Conservation (phyloP, 2,797 vertebrate genomes). For the Lithobates pipiens region DNA sequence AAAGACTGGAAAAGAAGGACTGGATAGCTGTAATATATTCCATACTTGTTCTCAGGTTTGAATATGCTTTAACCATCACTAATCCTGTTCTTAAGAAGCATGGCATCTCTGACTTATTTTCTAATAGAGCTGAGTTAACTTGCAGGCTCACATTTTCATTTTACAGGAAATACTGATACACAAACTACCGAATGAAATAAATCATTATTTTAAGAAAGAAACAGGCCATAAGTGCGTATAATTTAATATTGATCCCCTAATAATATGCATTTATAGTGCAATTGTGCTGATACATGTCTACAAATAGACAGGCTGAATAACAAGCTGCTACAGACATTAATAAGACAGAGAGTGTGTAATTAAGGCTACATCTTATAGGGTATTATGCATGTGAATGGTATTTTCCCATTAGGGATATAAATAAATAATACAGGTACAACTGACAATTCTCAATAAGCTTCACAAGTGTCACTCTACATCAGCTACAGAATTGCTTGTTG, state of each 20-base stretch:
- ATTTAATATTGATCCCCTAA: slow-evolving; percentile 48
- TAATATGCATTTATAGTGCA: slow-evolving; percentile 45
- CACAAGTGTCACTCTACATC: slow-evolving; percentile 36
- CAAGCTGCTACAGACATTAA: slow-evolving; percentile 31
- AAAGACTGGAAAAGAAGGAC: not conserved
- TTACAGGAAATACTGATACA: not conserved
- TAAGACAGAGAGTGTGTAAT: slow-evolving; percentile 31
- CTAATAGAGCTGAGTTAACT: not conserved
- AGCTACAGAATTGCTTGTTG: slow-evolving; percentile 8
- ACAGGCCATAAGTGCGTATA: slow-evolving; percentile 12
- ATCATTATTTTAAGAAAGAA: not conserved
- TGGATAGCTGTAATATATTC: no score
- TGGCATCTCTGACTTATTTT: not conserved
- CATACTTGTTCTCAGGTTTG: not conserved
- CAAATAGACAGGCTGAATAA: slow-evolving; percentile 27
- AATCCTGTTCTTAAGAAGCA: not conserved
- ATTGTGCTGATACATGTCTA: slow-evolving; percentile 38
- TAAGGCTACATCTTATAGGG: slow-evolving; percentile 22
- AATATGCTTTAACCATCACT: not conserved
- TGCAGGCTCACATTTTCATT: not conserved
- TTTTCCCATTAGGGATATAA: slow-evolving; percentile 37
- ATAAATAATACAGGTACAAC: slow-evolving; percentile 40
- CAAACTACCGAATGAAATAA: not conserved
- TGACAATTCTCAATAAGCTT: slow-evolving; percentile 48
- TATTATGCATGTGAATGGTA: slow-evolving; percentile 29